Evolutionary conservation across 2,888 invertebrate genomes (phyloP), one percentile per base, ranked within the genome.

Genomic region (Sinelater perroti): DNA sequence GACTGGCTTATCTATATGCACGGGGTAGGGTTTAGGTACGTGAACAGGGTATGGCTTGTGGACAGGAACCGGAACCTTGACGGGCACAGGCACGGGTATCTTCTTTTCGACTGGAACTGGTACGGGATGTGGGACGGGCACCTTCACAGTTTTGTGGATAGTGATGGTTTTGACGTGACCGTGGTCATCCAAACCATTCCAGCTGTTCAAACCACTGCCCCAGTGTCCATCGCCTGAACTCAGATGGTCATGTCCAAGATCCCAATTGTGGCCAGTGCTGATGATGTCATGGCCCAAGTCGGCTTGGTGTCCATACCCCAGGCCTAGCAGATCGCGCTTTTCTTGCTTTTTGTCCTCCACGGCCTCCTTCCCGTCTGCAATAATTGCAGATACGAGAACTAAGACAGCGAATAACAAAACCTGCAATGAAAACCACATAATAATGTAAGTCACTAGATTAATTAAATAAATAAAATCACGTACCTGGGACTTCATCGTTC

Each of bases 1-100:
- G 21, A 81, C 79, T 7, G 81, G 82, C 45, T 81, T 75, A 61
- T 82, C 81, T 0, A 84, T 81, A 1, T 80, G 74, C 0, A 84
- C 81, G 55, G 76, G 75, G 56, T 75, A 72, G 1, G 84, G 83
- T 18, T 80, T 80, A 1, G 81, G 81, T 1, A 85, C 75, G 54
- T 70, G 72, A 16, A 77, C 76, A 30, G 79, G 75, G 61, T 77
- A 77, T 8, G 80, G 80, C 60, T 78, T 79, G 63, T 81, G 80
- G 20, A 83, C 81, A 46, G 82, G 81, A 26, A 81, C 79, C 6
- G 76, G 61, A 44, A 74, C 71, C 60, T 70, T 70, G 13, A 72
- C 70, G 36, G 74, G 75, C 4, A 72, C 71, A 16, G 74, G 71
- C 4, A 75, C 71, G 2, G 72, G 67, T 42, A 76, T 71, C 61